phyloP scores from a whole-genome alignment of 2,888 invertebrate species.

The Lingula anatina region DNA sequence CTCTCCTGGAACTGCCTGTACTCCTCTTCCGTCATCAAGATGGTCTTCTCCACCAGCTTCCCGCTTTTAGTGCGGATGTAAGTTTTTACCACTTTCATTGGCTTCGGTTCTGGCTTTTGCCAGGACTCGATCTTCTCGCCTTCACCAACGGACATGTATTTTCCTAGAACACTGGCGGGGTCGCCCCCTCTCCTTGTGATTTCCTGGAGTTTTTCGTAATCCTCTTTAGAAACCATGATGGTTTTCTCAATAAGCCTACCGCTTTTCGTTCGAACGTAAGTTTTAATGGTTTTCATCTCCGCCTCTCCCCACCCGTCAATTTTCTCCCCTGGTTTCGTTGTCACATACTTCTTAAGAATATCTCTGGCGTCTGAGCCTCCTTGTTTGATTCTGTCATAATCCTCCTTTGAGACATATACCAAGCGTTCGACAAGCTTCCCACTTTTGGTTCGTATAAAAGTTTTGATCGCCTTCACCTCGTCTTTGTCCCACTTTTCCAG shows the following conservation, averaged over 20 bases:
- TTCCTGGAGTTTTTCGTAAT: constrained; percentile 41
- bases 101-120: constrained; percentile 33
- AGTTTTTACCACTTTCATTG: constrained; percentile 46
- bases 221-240: constrained; percentile 44
- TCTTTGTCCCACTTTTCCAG: constrained; percentile 49
- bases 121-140: constrained; percentile 40
- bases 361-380: constrained; percentile 33
- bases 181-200: constrained; percentile 34
- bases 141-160: constrained; percentile 42
- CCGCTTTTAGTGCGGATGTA: constrained; percentile 48
- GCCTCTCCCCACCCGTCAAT: constrained; percentile 49
- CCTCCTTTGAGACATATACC: constrained; percentile 45
- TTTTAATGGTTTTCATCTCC: constrained; percentile 48
- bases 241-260: constrained; percentile 46
- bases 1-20: constrained; percentile 37
- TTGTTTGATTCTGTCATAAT: constrained; percentile 43
- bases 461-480: constrained; percentile 46
- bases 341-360: constrained; percentile 37
- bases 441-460: constrained; percentile 48
- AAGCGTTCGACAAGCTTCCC: constrained; percentile 42
- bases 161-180: constrained; percentile 36
- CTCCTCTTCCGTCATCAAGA: constrained; percentile 48
- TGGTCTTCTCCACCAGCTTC: constrained; percentile 45
- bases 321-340: constrained; percentile 32
- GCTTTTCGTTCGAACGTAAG: constrained; percentile 47